A percentile compares a stretch with the other conserved stretches of the same genome.
These are phyloP conservation scores for Teleogryllus occipitalis DNA, from an alignment of 1,140 invertebrate species.

Conservation along the genomic window DNA sequence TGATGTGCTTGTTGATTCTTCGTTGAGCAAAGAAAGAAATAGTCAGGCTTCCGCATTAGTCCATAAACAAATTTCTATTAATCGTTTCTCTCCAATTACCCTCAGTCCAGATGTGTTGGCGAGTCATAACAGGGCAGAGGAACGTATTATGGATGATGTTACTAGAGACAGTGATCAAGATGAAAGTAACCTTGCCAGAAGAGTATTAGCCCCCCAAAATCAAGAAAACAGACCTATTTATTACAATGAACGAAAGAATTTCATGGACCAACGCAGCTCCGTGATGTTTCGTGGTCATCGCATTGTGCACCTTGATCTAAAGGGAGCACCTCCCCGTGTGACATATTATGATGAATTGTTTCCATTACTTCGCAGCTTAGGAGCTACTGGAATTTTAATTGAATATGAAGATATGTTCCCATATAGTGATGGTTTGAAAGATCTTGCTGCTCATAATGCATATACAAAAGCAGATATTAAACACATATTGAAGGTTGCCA, in stretches of 20 bases:
- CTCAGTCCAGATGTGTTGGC: neutral
- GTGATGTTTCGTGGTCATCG: slow-evolving; percentile 13
- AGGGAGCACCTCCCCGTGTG: slow-evolving; percentile 76
- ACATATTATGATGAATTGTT: slow-evolving; percentile 65
- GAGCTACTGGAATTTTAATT: slow-evolving; percentile 47
- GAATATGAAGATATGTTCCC: slow-evolving; percentile 66
- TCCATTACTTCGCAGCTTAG: slow-evolving; percentile 59
- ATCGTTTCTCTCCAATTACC: slow-evolving; percentile 8
- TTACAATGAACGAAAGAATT: slow-evolving; percentile 8
- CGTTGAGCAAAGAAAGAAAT: neutral
- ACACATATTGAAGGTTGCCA: slow-evolving; percentile 39
- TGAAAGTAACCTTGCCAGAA: slow-evolving; percentile 12
- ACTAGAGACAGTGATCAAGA: neutral
- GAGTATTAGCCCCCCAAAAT: slow-evolving; percentile 3
- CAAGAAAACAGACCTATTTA: neutral
- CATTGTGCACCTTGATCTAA: slow-evolving; percentile 80
- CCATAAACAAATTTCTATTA: neutral
- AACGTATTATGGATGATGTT: slow-evolving; percentile 15
- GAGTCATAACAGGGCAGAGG: slow-evolving; percentile 13
- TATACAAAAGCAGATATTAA: slow-evolving; percentile 45
- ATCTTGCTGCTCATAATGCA: slow-evolving; percentile 39
- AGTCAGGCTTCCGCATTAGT: neutral
- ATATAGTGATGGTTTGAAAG: slow-evolving; percentile 37
- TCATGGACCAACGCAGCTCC: neutral
- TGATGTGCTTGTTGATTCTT: neutral